These are phyloP conservation scores for Andrena haemorrhoa DNA, from an alignment of 2,888 invertebrate genomes.

Conservation along the genomic window DNA sequence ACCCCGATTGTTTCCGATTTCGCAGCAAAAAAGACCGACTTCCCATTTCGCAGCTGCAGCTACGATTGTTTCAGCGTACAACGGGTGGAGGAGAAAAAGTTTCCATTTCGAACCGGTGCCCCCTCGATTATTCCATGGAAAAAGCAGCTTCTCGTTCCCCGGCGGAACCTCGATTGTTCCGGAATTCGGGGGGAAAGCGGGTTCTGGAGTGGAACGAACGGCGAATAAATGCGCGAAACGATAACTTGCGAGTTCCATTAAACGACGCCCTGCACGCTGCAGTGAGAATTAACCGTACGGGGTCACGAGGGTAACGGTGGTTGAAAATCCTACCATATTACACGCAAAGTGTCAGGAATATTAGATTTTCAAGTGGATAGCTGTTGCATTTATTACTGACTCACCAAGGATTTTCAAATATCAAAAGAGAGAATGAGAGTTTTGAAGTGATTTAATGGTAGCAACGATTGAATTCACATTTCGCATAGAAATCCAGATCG, in stretches of 20 bases:
- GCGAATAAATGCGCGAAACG: conserved; percentile 5
- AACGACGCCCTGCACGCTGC: not conserved
- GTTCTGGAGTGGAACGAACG: not conserved
- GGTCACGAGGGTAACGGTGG: not conserved
- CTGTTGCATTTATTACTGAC: too few species aligned
- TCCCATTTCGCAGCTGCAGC: conserved; percentile 7
- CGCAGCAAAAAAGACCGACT: not conserved
- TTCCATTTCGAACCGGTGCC: conserved; percentile 11
- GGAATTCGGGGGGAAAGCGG: conserved; percentile 10
- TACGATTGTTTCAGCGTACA: conserved; percentile 28
- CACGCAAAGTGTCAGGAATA: not conserved
- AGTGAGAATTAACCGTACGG: not conserved
- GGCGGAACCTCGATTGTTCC: conserved; percentile 20
- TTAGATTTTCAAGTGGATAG: not conserved
- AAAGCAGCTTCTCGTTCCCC: conserved; percentile 13
- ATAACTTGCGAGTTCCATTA: conserved; percentile 26
- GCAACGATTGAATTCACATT: too few species aligned
- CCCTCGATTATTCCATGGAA: conserved; percentile 30
- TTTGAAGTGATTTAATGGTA: too few species aligned
- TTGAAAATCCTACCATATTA: not conserved
- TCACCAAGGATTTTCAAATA: too few species aligned
- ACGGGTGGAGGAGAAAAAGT: conserved; percentile 17
- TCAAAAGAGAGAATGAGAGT: too few species aligned
- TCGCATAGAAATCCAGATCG: not conserved
- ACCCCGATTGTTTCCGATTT: conserved; percentile 15